Percentiles rank a stretch among this genome's conserved stretches.
phyloP scores from a whole-genome alignment of 1,140 invertebrate species.

The Drosophila repleta region DNA sequence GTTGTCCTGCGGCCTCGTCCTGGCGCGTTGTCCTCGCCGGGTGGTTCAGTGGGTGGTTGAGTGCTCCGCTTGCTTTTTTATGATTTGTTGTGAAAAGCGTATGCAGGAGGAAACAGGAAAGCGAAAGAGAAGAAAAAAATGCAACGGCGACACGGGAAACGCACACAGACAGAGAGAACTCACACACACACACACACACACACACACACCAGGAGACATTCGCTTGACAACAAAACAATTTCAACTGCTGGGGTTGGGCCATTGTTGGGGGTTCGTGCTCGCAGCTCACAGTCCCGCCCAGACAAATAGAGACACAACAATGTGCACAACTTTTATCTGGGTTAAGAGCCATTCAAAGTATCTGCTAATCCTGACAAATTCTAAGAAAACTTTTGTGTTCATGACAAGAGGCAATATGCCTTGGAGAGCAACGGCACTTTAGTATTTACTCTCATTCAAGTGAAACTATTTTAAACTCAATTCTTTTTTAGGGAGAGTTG shows the following conservation, averaged over 20 bases:
- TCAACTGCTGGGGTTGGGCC: conserved; percentile 2
- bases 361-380: conserved; percentile 1
- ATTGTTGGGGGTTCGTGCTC: not conserved
- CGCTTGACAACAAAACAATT: conserved; percentile 53
- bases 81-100: conserved; percentile 78
- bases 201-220: conserved; percentile 27
- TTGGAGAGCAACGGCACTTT: no score
- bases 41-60: conserved; percentile 42
- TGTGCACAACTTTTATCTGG: conserved; percentile 22
- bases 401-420: not conserved
- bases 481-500: no score
- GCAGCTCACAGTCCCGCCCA: conserved; percentile 26
- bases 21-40: conserved; percentile 33
- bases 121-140: conserved; percentile 46
- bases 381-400: conserved; percentile 1
- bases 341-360: conserved; percentile 25
- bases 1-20: conserved; percentile 45
- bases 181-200: conserved; percentile 11
- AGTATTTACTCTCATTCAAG: no score
- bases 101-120: conserved; percentile 76
- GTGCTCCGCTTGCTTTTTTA: conserved; percentile 62
- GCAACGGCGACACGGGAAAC: conserved; percentile 60
- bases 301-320: conserved; percentile 41
- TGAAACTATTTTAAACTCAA: no score
- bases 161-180: conserved; percentile 10